A percentile compares a stretch with the other conserved stretches of the same genome.
Conservation (phyloP, 2,113 vertebrate species). For the Apodemus speciosus region DNA sequence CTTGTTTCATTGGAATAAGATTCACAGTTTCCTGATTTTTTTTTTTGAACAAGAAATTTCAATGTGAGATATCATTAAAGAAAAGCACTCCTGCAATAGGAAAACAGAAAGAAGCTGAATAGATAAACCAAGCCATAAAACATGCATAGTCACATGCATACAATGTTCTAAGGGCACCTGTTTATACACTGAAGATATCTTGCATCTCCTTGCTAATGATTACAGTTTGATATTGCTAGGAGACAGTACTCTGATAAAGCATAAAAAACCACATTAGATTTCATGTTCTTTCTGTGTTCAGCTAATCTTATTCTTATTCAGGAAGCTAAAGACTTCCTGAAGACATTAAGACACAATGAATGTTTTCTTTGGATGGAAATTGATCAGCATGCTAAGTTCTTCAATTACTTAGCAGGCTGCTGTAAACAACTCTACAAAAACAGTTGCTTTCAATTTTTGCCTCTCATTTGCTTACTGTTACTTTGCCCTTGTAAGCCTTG, state of each 20-base stretch:
- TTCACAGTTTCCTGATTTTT: not conserved
- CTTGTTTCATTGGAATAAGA: not conserved
- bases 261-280: not conserved
- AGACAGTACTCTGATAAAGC: not conserved
- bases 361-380: not conserved
- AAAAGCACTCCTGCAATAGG: not conserved
- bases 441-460: not conserved
- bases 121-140: not conserved
- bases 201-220: not conserved
- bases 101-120: not conserved
- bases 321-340: not conserved
- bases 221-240: not conserved
- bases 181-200: not conserved
- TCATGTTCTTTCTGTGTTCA: not conserved
- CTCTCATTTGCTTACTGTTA: not conserved
- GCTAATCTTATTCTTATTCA: not conserved
- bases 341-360: not conserved
- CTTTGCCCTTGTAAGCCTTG: not conserved
- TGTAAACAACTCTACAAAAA: conserved; percentile 7
- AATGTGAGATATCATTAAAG: not conserved
- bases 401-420: not conserved
- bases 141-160: rapidly evolving
- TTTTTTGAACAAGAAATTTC: conserved; percentile 5
- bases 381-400: not conserved
- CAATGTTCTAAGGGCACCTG: not conserved